Evolutionary conservation across 2,113 vertebrate genomes (phyloP).

Genomic region (Felis chaus): DNA sequence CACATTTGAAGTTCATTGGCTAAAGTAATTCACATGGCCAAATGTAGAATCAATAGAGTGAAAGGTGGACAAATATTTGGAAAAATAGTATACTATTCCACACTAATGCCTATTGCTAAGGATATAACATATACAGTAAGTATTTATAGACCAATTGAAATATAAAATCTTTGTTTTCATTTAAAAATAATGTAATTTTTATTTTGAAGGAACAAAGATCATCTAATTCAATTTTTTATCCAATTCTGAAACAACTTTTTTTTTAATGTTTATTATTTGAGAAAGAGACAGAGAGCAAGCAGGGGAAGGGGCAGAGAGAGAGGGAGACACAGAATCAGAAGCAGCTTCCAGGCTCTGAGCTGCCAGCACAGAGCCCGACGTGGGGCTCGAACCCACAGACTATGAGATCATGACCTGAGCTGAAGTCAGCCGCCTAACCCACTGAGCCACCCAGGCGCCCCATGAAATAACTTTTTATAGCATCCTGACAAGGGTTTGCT

Average conservation of each 20-base stretch:
- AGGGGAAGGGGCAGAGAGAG: no score
- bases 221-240: background rate
- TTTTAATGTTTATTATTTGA: no score
- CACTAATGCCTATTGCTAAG: background rate
- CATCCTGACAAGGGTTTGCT: background rate
- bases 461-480: background rate
- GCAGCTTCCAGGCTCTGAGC: no score
- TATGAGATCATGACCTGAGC: no score
- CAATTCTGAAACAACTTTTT: background rate
- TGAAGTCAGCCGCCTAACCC: no score
- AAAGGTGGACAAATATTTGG: background rate
- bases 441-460: no score
- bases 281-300: no score
- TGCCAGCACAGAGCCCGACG: no score
- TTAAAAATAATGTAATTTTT: background rate
- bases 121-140: background rate
- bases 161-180: background rate
- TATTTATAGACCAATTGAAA: background rate
- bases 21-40: background rate
- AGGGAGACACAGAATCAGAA: no score
- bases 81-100: background rate
- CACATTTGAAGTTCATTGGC: background rate
- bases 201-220: background rate
- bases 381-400: no score
- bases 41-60: background rate